Percentiles rank a stretch among this genome's conserved stretches.
phyloP scores from a whole-genome alignment of 2,888 invertebrate genomes.

The Liopterus haemorrhoidalis region DNA sequence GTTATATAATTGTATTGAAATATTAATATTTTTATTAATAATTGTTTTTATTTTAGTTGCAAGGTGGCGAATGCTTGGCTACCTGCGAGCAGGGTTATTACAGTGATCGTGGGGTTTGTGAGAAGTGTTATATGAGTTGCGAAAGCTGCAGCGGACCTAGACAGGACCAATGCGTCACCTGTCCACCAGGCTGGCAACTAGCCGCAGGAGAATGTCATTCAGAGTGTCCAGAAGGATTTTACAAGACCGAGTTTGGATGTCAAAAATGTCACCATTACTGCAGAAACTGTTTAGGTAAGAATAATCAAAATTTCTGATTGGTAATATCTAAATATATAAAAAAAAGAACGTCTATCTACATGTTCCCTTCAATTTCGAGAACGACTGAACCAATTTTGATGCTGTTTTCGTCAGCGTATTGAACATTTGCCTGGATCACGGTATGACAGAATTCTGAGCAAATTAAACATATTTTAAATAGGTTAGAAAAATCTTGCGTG shows the following conservation, averaged over 20 bases:
- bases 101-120: constrained; percentile 76
- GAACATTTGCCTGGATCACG: too few species aligned
- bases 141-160: constrained; percentile 80
- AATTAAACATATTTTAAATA: too few species aligned
- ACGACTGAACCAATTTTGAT: too few species aligned
- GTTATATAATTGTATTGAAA: too few species aligned
- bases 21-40: background rate
- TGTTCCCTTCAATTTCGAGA: too few species aligned
- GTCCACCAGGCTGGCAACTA: constrained; percentile 73
- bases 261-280: constrained; percentile 86
- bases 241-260: constrained; percentile 74
- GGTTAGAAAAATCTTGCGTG: too few species aligned
- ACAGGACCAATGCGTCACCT: constrained; percentile 78
- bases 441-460: too few species aligned
- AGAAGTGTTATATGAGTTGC: constrained; percentile 78
- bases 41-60: constrained; percentile 46
- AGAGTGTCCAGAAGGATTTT: constrained; percentile 81
- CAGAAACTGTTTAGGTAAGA: constrained; percentile 73
- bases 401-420: too few species aligned
- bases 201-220: constrained; percentile 80
- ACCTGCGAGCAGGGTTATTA: constrained; percentile 78
- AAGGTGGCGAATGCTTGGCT: constrained; percentile 76
- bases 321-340: too few species aligned
- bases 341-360: too few species aligned
- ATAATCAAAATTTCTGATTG: constrained; percentile 8